A percentile compares a stretch with the other conserved stretches of the same genome.
Conservation (phyloP, 2,888 invertebrate genomes). For the Saturnia japonica region DNA sequence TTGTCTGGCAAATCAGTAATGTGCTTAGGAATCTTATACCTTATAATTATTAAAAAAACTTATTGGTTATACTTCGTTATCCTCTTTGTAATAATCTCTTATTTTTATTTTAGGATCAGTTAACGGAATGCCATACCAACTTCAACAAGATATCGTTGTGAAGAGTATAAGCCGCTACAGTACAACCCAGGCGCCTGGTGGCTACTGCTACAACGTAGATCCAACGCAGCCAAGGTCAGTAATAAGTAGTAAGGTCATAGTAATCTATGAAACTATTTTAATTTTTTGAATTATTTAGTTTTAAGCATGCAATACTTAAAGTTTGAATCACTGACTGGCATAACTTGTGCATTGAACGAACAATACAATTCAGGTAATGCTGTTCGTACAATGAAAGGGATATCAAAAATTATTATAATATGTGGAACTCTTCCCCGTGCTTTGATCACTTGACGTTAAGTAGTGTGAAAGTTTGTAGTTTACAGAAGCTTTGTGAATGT, state of each 20-base stretch:
- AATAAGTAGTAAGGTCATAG: too few relatives aligned
- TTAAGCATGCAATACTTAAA: neutral
- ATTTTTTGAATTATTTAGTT: neutral
- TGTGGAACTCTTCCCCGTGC: too few relatives aligned
- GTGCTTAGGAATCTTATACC: too few relatives aligned
- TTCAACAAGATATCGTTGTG: constrained; percentile 74
- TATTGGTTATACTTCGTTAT: neutral
- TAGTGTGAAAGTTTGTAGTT: too few relatives aligned
- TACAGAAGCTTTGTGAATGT: too few relatives aligned
- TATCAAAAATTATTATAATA: too few relatives aligned
- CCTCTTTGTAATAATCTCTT: neutral
- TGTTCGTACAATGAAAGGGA: too few relatives aligned
- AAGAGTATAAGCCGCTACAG: constrained; percentile 79
- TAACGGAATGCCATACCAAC: constrained; percentile 73
- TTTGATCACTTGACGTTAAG: too few relatives aligned
- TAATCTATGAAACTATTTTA: neutral
- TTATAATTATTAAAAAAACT: too few relatives aligned
- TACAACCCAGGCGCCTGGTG: constrained; percentile 72
- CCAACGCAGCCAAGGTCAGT: constrained; percentile 78
- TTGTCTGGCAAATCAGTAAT: too few relatives aligned
- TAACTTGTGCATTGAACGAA: neutral
- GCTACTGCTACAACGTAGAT: constrained; percentile 79
- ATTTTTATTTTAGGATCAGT: constrained; percentile 54
- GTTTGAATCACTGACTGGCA: neutral
- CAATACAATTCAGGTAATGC: too few relatives aligned